Evolutionary conservation across 2,888 invertebrate genomes (phyloP), one percentile per base, ranked within the genome.

Genomic region (Agonum fuliginosum): DNA sequence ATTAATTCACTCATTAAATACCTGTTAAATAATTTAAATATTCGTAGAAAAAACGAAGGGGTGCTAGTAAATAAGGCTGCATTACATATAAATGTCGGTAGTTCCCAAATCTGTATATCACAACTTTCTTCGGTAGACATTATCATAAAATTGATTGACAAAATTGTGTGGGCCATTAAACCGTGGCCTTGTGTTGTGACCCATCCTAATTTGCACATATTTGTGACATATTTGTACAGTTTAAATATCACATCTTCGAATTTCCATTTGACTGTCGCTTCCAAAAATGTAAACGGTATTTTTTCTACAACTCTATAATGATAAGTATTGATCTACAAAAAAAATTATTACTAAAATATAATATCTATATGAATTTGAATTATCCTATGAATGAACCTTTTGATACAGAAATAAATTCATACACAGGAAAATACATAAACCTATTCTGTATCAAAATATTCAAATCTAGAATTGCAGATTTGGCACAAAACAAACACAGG

Each of bases 1-100:
- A 37, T 72, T 22, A 43, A 71, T 10, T 24, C 4, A 17, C 5
- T 24, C 4, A 17, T 1, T 41, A 10, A 19, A 30, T 34, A 71
- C 71, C 71, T 73, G 62, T 74, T 58, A 19, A 74, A 27, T n/a
- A 74, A 27, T 24, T 37, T 24, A 17, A 34, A 62, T 4, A 43
- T 41, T 27, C 17, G 8, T 27, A 43, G 0, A 3, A 74, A 43
- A 62, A 17, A 22, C 8, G 22, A 43, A 0, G 74, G 62, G 30
- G 43, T 62, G 12, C 6, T n/a, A 14, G 74, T 41, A 46, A 62
- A 74, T 43, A 74, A 46, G 4, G 27, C 43, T 3, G 41, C 8
- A 27, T 62, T 46, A 20, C 10, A 12, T 14, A 74, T 3, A 62
- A 30, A 30, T 34, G 5, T 22, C 8, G 54, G 54, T 20, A 73